Base-by-base conservation (phyloP, 92 coral and sea anemone genomes). In the Porites cylindrica region DNA sequence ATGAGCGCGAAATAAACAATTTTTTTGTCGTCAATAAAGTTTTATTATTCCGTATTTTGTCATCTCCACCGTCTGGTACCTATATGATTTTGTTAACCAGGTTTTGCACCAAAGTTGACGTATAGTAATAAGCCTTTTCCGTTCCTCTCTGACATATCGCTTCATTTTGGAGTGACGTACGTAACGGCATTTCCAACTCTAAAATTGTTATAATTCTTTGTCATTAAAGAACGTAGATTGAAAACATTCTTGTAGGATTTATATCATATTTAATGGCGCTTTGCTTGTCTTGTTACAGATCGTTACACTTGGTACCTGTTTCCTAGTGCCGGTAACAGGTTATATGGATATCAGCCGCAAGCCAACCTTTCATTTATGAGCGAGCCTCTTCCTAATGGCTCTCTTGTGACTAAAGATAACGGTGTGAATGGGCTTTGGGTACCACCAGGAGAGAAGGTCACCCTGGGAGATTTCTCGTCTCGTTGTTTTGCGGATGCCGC, bases 251-350 rank as follows among this genome's bases (percentile, higher is more conserved):
- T 38, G 47, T 38, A 4, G 47, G 47, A 38, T 18, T 62, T 18
- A 62, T 62, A 7, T 62, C 17, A 62, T 9, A 56, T 56, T 56
- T 11, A 14, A 56, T 12, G 61, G 16, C 61, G 16, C 61, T 56
- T 20, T 62, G 23, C 66, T 16, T 62, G 66, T 62, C 7, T 62
- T 62, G 19, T 76, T 76, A 11, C 80, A 76, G 80, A 56, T 24
- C 47, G 67, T 59, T 79, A 43, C 83, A 65, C 24, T 1, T 79
- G 83, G 83, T 79, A 79, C 47, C 72, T 79, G 54, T 79, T 79
- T 65, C 83, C 83, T 9, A 64, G 38, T 38, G 66, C 81, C 9
- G n/a, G 14, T 13, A 17, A 60, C 23, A 67, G 69, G 13, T 61
- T 77, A 26, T n/a, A 60, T 26, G 81, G 81, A 58, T 77, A 77